Conservation (phyloP, 2,113 vertebrate genomes). For the Notechis scutatus region DNA sequence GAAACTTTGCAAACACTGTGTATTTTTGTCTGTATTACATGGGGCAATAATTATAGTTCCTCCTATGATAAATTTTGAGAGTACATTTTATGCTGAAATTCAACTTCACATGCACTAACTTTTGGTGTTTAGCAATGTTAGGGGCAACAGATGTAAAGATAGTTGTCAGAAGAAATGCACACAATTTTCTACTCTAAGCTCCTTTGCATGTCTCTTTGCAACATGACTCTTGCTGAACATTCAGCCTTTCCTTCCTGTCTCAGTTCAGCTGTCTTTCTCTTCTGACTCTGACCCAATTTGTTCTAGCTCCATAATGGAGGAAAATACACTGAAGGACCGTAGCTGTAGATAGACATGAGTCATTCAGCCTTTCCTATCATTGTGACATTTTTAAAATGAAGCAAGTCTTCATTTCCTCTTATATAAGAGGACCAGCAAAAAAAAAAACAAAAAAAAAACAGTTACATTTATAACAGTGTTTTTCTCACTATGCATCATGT, state of each 20-base stretch:
- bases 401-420: neutral
- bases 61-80: neutral
- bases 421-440: neutral
- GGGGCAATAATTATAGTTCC: neutral
- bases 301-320: neutral
- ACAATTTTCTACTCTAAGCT: neutral
- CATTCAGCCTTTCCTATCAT: neutral
- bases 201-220: neutral
- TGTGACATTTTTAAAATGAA: neutral
- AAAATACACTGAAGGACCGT: neutral
- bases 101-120: neutral
- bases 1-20: neutral
- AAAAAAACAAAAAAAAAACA: neutral
- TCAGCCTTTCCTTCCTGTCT: neutral
- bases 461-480: neutral
- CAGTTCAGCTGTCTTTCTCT: neutral
- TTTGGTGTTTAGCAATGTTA: neutral
- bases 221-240: neutral
- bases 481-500: neutral
- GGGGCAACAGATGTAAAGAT: neutral
- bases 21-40: neutral
- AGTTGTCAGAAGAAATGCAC: neutral
- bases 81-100: neutral
- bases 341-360: neutral
- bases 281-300: neutral